phyloP scores from a whole-genome alignment of 2,113 vertebrate species.

The Chunga burmeisteri region DNA sequence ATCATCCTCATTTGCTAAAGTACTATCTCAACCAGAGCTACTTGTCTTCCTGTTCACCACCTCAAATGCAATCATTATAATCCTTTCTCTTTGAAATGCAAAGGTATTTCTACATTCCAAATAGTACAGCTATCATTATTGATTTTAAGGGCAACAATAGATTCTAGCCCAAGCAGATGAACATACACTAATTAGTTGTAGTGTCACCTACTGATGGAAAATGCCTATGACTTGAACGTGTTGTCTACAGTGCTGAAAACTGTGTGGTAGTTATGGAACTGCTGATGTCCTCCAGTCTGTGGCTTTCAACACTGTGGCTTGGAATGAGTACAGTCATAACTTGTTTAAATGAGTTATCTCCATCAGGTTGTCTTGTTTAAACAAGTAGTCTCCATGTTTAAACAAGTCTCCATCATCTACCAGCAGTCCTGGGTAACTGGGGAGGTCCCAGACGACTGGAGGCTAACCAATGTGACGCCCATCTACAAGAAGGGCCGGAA shows the following conservation, averaged over 20 bases:
- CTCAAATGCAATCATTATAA: neutral
- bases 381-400: no score
- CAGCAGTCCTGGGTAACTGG: no score
- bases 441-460: no score
- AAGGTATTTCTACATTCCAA: neutral
- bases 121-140: neutral
- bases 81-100: neutral
- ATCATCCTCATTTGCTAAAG: neutral
- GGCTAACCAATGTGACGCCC: no score
- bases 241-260: neutral
- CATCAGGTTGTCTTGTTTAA: no score
- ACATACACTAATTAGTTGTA: neutral
- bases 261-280: neutral
- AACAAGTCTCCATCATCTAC: no score
- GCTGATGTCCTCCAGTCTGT: neutral
- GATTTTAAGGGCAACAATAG: neutral
- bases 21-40: neutral
- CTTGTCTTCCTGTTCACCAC: neutral
- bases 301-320: neutral
- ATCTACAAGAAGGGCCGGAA: no score
- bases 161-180: neutral
- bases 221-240: neutral
- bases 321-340: neutral
- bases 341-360: neutral
- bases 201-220: neutral